A percentile compares a stretch with the other conserved stretches of the same genome.
phyloP scores from a whole-genome alignment of 1,140 invertebrate species.

The Lepidurus arcticus region DNA sequence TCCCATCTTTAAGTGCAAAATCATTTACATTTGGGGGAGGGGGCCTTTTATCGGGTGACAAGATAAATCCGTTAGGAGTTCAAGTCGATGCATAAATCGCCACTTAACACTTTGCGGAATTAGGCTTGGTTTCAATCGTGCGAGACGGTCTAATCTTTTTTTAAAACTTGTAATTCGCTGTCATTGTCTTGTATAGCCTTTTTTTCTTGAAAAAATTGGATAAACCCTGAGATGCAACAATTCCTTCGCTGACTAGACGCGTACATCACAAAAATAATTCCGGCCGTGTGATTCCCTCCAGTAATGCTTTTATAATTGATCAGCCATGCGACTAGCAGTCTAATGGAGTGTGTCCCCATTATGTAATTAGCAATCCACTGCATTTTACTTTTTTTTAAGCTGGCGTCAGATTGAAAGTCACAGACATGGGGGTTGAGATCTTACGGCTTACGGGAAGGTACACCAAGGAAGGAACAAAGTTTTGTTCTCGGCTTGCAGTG shows the following conservation, averaged over 20 bases:
- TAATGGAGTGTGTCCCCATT: not conserved
- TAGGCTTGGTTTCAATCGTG: not conserved
- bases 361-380: not conserved
- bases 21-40: not conserved
- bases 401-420: constrained; percentile 85
- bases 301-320: not conserved
- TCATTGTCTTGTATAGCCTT: constrained; percentile 12
- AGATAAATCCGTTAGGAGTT: not conserved
- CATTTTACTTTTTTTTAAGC: constrained; percentile 50
- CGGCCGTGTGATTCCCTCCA: not conserved
- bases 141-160: not conserved
- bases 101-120: not conserved
- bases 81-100: not conserved
- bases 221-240: constrained; percentile 21
- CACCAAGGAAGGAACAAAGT: constrained; percentile 79
- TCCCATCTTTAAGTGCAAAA: not conserved
- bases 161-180: not conserved
- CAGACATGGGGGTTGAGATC: constrained; percentile 69
- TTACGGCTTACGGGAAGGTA: constrained; percentile 83
- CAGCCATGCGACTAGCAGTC: not conserved
- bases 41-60: not conserved
- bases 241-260: constrained; percentile 11
- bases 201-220: constrained; percentile 1
- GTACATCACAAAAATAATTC: constrained; percentile 1
- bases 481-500: constrained; percentile 44